These are phyloP conservation scores for Zootermopsis nevadensis DNA, from an alignment of 2,888 invertebrate species.

Conservation along the genomic window DNA sequence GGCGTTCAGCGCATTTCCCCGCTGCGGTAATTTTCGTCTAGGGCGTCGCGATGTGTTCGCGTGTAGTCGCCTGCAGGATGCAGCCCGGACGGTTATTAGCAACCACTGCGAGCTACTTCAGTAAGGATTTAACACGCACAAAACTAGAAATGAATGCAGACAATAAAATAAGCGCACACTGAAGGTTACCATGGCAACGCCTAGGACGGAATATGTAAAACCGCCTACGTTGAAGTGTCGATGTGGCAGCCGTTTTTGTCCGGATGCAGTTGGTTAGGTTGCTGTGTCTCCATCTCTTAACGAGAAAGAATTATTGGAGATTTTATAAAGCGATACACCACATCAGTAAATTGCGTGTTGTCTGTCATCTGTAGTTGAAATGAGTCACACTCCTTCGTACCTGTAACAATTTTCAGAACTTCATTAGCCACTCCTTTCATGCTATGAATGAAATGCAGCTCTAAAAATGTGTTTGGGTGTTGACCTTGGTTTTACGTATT, in stretches of 20 bases:
- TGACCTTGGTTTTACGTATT: too few species aligned
- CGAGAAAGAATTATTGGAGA: not conserved
- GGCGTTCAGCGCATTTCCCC: too few species aligned
- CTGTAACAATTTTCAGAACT: not conserved
- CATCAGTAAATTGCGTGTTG: not conserved
- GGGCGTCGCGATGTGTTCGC: too few species aligned
- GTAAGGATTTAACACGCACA: conserved; percentile 6
- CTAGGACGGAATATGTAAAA: not conserved
- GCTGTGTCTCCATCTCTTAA: not conserved
- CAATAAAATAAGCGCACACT: not conserved
- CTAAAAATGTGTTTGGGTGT: too few species aligned
- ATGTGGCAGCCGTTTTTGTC: not conserved
- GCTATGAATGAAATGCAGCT: not conserved
- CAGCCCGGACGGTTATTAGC: too few species aligned
- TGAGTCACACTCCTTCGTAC: not conserved
- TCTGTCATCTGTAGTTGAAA: not conserved
- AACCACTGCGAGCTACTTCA: not conserved
- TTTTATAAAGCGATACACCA: not conserved
- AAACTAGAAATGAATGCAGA: not conserved
- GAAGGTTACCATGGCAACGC: not conserved
- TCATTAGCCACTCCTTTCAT: not conserved
- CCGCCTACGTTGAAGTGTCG: not conserved
- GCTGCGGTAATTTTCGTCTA: too few species aligned
- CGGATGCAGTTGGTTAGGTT: not conserved
- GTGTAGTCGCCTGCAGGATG: too few species aligned